phyloP scores from a whole-genome alignment of 2,113 vertebrate genomes.

The Raja brachyura region DNA sequence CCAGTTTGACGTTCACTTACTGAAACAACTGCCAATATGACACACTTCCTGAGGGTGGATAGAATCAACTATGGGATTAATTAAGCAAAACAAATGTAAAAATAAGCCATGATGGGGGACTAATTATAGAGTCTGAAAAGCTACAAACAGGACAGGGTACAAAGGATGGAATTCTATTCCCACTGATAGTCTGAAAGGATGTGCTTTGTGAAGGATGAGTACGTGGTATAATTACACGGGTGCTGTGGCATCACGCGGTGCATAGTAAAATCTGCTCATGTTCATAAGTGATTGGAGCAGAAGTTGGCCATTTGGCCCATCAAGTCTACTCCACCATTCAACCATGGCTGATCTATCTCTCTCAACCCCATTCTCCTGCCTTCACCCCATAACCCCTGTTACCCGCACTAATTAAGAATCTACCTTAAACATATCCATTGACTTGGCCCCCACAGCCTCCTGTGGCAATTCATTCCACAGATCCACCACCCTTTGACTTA shows the following conservation, averaged over 20 bases:
- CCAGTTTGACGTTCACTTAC: neutral
- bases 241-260: constrained; percentile 43
- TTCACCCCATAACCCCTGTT: no score
- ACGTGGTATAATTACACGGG: constrained; percentile 46
- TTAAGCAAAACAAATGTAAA: constrained; percentile 63
- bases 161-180: constrained; percentile 43
- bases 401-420: no score
- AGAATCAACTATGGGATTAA: constrained; percentile 54
- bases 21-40: constrained; percentile 26
- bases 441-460: no score
- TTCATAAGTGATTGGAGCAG: no score
- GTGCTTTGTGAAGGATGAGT: constrained; percentile 46
- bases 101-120: constrained; percentile 52
- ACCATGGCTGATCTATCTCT: no score
- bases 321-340: no score
- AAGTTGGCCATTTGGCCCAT: no score
- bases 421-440: no score
- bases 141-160: constrained; percentile 47
- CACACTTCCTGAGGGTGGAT: constrained; percentile 14
- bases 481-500: no score
- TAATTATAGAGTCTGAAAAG: constrained; percentile 51
- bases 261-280: constrained; percentile 38
- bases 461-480: no score
- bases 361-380: no score
- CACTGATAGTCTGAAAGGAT: constrained; percentile 40